phyloP scores from a whole-genome alignment of 2,113 vertebrate species.

The Brienomyrus brachyistius region DNA sequence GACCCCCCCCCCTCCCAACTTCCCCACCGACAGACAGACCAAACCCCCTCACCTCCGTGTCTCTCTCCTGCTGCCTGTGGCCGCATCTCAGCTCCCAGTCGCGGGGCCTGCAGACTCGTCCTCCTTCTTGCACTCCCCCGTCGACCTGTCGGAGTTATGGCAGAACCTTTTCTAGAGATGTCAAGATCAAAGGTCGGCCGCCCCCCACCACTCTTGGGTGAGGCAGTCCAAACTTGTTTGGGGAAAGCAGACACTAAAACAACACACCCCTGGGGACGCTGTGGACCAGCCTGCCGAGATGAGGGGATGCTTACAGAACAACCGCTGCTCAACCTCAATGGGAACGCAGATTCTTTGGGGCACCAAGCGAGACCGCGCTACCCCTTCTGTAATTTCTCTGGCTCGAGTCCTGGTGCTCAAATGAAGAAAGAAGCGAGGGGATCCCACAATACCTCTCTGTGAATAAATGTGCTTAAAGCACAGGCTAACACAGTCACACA shows the following conservation, averaged over 20 bases:
- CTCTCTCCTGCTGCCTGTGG: constrained; percentile 27
- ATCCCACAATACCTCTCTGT: neutral
- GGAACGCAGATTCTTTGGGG: neutral
- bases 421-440: neutral
- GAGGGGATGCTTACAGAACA: neutral
- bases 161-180: constrained; percentile 51
- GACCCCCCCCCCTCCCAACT: too few relatives aligned
- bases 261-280: constrained; percentile 40
- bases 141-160: constrained; percentile 39
- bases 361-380: neutral
- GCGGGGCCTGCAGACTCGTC: constrained; percentile 50
- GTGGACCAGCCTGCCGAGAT: neutral
- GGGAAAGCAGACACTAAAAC: constrained; percentile 56
- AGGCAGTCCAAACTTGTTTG: constrained; percentile 61
- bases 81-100: constrained; percentile 47
- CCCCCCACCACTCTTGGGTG: constrained; percentile 38
- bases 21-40: constrained; percentile 14
- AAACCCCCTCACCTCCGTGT: neutral
- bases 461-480: neutral
- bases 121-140: constrained; percentile 38
- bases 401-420: neutral
- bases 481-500: neutral
- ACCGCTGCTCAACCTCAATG: constrained; percentile 3
- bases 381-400: neutral
- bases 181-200: constrained; percentile 57